Percentiles rank a stretch among this genome's conserved stretches.
phyloP scores from a whole-genome alignment of 2,113 vertebrate genomes.

The Trinectes maculatus region DNA sequence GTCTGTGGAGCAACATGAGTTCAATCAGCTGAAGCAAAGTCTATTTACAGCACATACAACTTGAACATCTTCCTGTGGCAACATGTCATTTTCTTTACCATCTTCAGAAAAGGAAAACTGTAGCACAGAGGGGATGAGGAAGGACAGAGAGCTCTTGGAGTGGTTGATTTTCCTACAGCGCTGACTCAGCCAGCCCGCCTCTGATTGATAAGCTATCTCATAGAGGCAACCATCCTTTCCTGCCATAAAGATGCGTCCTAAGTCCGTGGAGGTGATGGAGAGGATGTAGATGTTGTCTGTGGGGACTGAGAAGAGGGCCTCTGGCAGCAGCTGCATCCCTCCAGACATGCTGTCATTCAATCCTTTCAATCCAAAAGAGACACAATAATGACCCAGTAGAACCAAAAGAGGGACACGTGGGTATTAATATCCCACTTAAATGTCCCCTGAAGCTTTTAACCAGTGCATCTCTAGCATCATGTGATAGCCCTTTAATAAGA shows the following conservation, averaged over 20 bases:
- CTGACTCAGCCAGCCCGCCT: constrained; percentile 97
- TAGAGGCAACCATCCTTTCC: constrained; percentile 98
- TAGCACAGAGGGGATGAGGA: constrained; percentile 93
- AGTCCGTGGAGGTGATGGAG: constrained; percentile 91
- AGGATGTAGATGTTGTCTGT: constrained; percentile 96
- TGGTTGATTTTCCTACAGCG: constrained; percentile 98
- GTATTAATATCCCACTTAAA: not conserved
- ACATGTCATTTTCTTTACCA: constrained; percentile 80
- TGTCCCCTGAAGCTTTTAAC: too few relatives aligned
- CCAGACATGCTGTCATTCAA: constrained; percentile 95
- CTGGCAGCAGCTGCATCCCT: constrained; percentile 95
- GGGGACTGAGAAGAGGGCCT: constrained; percentile 94
- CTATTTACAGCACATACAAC: not conserved
- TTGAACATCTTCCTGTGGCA: not conserved
- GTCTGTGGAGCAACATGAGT: constrained; percentile 79
- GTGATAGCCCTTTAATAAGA: not conserved
- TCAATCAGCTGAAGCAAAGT: not conserved
- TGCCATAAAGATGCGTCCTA: constrained; percentile 94
- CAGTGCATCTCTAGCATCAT: too few relatives aligned
- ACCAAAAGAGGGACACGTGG: not conserved
- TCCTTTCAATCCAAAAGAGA: constrained; percentile 50
- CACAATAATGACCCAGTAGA: constrained; percentile 15
- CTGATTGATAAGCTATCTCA: constrained; percentile 97
- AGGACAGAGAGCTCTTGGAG: constrained; percentile 93
- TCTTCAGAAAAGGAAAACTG: constrained; percentile 98